Evolutionary conservation across 2,113 vertebrate genomes (phyloP).

Genomic region (Taurulus bubalis): DNA sequence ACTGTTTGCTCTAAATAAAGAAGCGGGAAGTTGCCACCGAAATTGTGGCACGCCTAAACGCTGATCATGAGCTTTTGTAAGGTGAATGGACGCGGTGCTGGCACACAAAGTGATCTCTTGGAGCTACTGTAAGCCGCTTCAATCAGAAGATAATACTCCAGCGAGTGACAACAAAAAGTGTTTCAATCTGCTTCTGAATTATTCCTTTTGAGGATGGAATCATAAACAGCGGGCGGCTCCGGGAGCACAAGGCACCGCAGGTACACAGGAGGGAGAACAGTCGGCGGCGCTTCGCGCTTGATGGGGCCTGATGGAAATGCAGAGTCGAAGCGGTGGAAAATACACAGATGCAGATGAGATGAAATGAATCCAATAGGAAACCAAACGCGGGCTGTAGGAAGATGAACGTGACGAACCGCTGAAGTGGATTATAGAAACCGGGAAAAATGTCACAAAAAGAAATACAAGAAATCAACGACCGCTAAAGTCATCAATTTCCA

Average conservation of each 20-base stretch:
- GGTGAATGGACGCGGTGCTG: not conserved
- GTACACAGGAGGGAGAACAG: not conserved
- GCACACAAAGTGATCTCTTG: not conserved
- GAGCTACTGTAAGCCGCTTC: not conserved
- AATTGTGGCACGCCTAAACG: not conserved
- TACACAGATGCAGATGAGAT: constrained; percentile 10
- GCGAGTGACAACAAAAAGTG: not conserved
- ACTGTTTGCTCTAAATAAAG: not conserved
- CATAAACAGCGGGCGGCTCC: not conserved
- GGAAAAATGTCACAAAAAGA: not conserved
- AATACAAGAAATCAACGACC: constrained; percentile 4
- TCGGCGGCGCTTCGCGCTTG: not conserved
- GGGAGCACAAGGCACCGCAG: constrained; percentile 1
- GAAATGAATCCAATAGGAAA: constrained; percentile 8
- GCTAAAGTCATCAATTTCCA: not conserved
- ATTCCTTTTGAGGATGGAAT: constrained; percentile 7
- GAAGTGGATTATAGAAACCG: not conserved
- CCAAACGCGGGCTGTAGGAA: not conserved
- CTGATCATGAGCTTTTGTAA: not conserved
- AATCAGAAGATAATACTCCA: not conserved
- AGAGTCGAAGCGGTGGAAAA: constrained; percentile 15
- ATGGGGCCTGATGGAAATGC: constrained; percentile 17
- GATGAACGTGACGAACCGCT: not conserved
- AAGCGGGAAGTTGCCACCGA: not conserved
- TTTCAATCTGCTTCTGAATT: constrained; percentile 5